Percentiles rank a stretch among this genome's conserved stretches.
Evolutionary conservation across 2,113 vertebrate species (phyloP).

Genomic region (Siniperca chuatsi): DNA sequence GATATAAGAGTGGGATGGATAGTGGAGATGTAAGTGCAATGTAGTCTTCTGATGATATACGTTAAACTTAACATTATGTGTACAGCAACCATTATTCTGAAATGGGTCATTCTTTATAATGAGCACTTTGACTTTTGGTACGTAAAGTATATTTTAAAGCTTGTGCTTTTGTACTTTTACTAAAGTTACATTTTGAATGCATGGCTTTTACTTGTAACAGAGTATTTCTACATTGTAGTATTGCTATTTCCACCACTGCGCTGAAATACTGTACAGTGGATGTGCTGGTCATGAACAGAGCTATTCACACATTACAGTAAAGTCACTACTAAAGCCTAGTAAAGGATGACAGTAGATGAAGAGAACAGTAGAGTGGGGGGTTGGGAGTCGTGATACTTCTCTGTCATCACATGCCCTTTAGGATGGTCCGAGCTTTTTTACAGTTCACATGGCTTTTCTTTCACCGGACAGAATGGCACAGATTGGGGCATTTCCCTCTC

Average conservation of each 20-base stretch:
- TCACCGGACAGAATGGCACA: slow-evolving; percentile 56
- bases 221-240: too few species aligned
- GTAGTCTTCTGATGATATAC: background rate
- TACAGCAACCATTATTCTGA: background rate
- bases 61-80: background rate
- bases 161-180: too few species aligned
- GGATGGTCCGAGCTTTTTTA: slow-evolving; percentile 51
- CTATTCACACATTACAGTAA: background rate
- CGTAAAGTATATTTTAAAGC: too few species aligned
- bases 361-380: background rate
- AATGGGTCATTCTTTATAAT: background rate
- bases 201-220: too few species aligned
- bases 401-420: slow-evolving; percentile 50
- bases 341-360: background rate
- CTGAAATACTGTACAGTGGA: background rate
- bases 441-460: slow-evolving; percentile 58
- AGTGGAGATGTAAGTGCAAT: background rate
- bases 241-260: too few species aligned
- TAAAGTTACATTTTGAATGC: background rate
- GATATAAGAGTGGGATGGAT: background rate
- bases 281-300: background rate
- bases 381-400: slow-evolving; percentile 14
- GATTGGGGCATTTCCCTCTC: slow-evolving; percentile 65
- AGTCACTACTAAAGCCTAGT: background rate
- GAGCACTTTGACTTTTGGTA: too few species aligned